Evolutionary conservation across 2,888 invertebrate species (phyloP).

Genomic region (Eubasilissa splendida): DNA sequence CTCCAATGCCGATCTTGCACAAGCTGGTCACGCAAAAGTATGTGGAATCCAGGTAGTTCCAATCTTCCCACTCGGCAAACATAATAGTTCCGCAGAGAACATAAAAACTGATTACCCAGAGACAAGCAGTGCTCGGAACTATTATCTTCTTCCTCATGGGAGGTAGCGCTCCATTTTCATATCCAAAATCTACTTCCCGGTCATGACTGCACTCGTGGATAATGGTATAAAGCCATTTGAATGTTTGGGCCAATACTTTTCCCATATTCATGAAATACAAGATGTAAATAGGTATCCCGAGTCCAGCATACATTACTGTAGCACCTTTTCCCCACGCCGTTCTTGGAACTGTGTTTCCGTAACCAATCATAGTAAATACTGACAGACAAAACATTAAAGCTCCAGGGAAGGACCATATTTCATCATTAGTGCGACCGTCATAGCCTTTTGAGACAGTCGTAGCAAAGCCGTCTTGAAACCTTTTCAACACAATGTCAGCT

Average conservation of each 20-base stretch:
- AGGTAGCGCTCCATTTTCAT: constrained; percentile 70
- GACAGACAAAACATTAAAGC: constrained; percentile 91
- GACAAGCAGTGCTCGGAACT: constrained; percentile 90
- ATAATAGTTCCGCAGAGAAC: constrained; percentile 88
- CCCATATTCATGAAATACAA: constrained; percentile 93
- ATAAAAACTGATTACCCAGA: constrained; percentile 91
- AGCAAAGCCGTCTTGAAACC: constrained; percentile 81
- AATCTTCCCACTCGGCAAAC: constrained; percentile 92
- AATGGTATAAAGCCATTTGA: constrained; percentile 85
- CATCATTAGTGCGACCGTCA: constrained; percentile 78
- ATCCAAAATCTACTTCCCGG: constrained; percentile 65
- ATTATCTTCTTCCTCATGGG: constrained; percentile 79
- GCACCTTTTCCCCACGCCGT: constrained; percentile 88
- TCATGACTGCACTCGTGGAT: constrained; percentile 81
- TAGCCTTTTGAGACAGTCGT: constrained; percentile 80
- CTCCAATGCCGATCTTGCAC: constrained; percentile 92
- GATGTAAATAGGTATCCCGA: constrained; percentile 90
- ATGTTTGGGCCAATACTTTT: constrained; percentile 85
- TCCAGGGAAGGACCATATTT: constrained; percentile 90
- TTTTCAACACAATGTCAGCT: constrained; percentile 75
- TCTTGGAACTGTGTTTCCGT: constrained; percentile 88
- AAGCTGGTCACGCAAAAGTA: constrained; percentile 93
- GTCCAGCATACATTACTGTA: constrained; percentile 88
- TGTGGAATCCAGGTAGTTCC: constrained; percentile 89
- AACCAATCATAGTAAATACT: constrained; percentile 93